Conservation (phyloP, 1,140 invertebrate species). For the Bombus waltoni region DNA sequence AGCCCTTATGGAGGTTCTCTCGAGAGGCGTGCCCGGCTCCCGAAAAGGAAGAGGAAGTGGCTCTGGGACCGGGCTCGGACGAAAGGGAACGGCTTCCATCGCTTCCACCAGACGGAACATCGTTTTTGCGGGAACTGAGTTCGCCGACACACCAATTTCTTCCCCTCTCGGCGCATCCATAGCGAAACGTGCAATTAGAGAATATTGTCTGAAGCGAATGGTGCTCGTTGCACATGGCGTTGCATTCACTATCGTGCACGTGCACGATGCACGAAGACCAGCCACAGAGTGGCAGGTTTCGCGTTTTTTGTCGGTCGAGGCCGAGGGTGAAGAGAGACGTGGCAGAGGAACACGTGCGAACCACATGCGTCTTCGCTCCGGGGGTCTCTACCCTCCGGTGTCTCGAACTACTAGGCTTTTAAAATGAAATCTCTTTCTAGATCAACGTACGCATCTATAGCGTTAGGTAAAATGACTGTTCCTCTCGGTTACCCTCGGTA, state of each 20-base stretch:
- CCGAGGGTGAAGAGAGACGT: constrained; percentile 22
- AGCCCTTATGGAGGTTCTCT: neutral
- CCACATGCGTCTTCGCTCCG: constrained; percentile 61
- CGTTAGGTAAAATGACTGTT: neutral
- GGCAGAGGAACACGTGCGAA: constrained; percentile 67
- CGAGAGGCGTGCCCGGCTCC: constrained; percentile 33
- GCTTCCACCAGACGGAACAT: constrained; percentile 9
- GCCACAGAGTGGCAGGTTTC: constrained; percentile 22
- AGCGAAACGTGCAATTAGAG: constrained; percentile 47
- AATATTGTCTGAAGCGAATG: constrained; percentile 43
- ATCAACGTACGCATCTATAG: too few species aligned
- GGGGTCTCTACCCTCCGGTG: constrained; percentile 42
- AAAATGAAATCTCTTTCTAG: neutral
- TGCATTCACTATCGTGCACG: neutral
- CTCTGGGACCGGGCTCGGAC: neutral
- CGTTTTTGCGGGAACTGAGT: constrained; percentile 12
- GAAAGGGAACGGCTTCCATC: constrained; percentile 8
- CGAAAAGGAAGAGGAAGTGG: constrained; percentile 56
- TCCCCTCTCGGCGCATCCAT: constrained; percentile 28
- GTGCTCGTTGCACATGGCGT: constrained; percentile 40
- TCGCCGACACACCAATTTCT: constrained; percentile 9
- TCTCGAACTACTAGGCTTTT: too few species aligned
- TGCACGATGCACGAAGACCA: constrained; percentile 5
- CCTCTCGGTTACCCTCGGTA: neutral
- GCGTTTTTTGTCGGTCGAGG: constrained; percentile 39